Percentiles rank a stretch among this genome's conserved stretches.
phyloP scores from a whole-genome alignment of 2,113 vertebrate species.

The Arothron firmamentum region DNA sequence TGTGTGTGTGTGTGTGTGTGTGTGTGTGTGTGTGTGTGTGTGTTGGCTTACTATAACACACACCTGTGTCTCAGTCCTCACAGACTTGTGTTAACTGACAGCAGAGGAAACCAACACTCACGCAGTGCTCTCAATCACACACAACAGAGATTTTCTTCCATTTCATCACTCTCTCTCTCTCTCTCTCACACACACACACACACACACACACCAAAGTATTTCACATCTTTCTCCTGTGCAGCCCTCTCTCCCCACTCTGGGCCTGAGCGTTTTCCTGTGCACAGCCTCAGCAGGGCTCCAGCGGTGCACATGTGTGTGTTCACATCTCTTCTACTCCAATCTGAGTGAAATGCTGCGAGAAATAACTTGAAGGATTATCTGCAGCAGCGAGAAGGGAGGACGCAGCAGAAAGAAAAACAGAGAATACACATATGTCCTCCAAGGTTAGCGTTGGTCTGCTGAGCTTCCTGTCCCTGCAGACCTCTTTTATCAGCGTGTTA shows the following conservation, averaged over 20 bases:
- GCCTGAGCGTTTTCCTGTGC: conserved; percentile 43
- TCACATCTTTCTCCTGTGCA: conserved; percentile 18
- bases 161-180: conserved; percentile 29
- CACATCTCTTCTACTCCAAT: conserved; percentile 2
- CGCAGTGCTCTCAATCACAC: conserved; percentile 37
- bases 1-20: not conserved
- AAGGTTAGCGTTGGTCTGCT: conserved; percentile 15
- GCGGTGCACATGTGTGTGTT: conserved; percentile 5
- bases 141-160: conserved; percentile 35
- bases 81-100: conserved; percentile 27
- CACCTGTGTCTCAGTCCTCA: conserved; percentile 32
- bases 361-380: conserved; percentile 20
- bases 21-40: not conserved
- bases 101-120: conserved; percentile 30
- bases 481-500: not conserved
- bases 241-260: conserved; percentile 21
- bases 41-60: conserved; percentile 8
- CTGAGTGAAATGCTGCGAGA: conserved; percentile 20
- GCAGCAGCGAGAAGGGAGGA: conserved; percentile 8
- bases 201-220: not conserved
- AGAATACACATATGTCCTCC: not conserved
- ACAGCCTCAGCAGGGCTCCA: conserved; percentile 34
- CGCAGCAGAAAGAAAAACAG: conserved; percentile 12
- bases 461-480: conserved; percentile 9
- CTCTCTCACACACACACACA: not conserved